Conservation (phyloP, 2,113 vertebrate genomes). For the Dunckerocampus dactyliophorus region DNA sequence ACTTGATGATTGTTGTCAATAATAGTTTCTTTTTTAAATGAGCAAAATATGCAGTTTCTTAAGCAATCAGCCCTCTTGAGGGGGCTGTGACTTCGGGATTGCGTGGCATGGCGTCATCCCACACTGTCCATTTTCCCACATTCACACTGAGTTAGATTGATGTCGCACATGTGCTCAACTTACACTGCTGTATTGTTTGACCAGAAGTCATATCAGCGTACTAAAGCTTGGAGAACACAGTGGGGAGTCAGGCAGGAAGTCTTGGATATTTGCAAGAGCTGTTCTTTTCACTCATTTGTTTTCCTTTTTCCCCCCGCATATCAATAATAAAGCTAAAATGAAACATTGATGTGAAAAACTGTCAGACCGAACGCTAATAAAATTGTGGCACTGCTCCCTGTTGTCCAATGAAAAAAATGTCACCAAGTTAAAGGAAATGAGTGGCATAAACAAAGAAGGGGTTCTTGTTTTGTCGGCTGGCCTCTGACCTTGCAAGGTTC, state of each 20-base stretch:
- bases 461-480: slow-evolving; percentile 58
- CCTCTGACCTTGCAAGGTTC: slow-evolving; percentile 45
- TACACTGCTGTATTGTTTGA: slow-evolving; percentile 52
- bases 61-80: not conserved
- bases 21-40: slow-evolving; percentile 5
- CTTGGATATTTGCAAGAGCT: slow-evolving; percentile 44
- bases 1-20: not conserved
- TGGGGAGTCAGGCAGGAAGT: slow-evolving; percentile 54
- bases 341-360: slow-evolving; percentile 17
- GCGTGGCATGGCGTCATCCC: slow-evolving; percentile 64
- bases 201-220: slow-evolving; percentile 62
- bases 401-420: slow-evolving; percentile 34
- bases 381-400: slow-evolving; percentile 47
- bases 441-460: slow-evolving; percentile 60
- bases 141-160: slow-evolving; percentile 61
- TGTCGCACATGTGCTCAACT: slow-evolving; percentile 63
- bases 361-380: slow-evolving; percentile 43
- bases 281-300: slow-evolving; percentile 26
- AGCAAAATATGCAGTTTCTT: not conserved
- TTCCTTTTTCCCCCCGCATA: not conserved
- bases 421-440: slow-evolving; percentile 55
- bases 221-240: slow-evolving; percentile 48
- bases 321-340: slow-evolving; percentile 2
- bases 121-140: slow-evolving; percentile 55
- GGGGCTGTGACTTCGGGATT: slow-evolving; percentile 50